Conservation (phyloP, 2,888 invertebrate species). For the Eilema griseolum region DNA sequence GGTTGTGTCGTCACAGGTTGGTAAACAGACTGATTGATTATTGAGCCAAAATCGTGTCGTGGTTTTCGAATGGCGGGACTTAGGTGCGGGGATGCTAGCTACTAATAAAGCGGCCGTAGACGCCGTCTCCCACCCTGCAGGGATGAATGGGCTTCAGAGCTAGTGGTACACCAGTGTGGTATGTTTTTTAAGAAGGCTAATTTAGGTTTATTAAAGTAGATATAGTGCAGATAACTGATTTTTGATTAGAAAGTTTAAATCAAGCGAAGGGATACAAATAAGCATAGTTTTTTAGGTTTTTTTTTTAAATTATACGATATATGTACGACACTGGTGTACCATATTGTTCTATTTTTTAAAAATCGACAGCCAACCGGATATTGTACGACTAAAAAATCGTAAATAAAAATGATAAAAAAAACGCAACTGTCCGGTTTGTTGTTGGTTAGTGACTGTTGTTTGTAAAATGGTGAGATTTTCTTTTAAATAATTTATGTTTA, state of each 20-base stretch:
- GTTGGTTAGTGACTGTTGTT: conserved; percentile 49
- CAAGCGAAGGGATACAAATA: neutral
- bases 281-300: neutral
- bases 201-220: neutral
- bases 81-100: conserved; percentile 61
- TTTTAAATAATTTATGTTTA: conserved; percentile 49
- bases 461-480: conserved; percentile 58
- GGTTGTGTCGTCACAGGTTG: conserved; percentile 25
- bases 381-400: conserved; percentile 34
- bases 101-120: conserved; percentile 53
- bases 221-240: conserved; percentile 4
- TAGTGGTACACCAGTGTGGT: conserved; percentile 34
- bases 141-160: conserved; percentile 38
- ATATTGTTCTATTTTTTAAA: conserved; percentile 15
- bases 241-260: neutral
- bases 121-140: conserved; percentile 50
- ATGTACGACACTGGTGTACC: neutral
- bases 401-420: conserved; percentile 43
- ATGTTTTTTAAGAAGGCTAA: conserved; percentile 10
- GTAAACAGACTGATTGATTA: conserved; percentile 37
- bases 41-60: conserved; percentile 46
- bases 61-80: conserved; percentile 42
- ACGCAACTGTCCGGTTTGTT: conserved; percentile 40
- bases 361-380: conserved; percentile 40
- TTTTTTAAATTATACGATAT: neutral